Evolutionary conservation across 2,888 invertebrate species (phyloP), one percentile per base, ranked within the genome.

Genomic region (Ischnus inquisitorius): DNA sequence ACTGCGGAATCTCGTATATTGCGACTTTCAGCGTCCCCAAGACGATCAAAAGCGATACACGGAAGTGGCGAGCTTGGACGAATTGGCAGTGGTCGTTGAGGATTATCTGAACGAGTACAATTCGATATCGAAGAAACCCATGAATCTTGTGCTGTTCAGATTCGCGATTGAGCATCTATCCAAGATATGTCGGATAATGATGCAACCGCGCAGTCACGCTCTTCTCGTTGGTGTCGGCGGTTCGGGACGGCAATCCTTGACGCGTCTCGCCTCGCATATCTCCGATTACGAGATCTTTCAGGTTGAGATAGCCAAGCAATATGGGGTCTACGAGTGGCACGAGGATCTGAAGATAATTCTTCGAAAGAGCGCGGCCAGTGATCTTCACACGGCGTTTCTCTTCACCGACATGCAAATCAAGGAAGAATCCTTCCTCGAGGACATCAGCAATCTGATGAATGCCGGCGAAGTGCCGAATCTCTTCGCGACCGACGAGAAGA

Each of bases 121-220:
- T 93, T 97, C 98, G 88, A 97, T 98, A 96, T 97, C 98, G 6
- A 98, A 98, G 94, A 98, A 98, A 91, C 98, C 98, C 0, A 98
- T 99, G 98, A 97, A 98, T 93, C 95, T 99, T 77, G 98, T 99
- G 3, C 94, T 99, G 43, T 98, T 98, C 94, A 96, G 98, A 92
- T 99, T 98, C 94, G 98, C 98, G 0, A 96, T 99, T 87, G 98
- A 99, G 94, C 99, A 99, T 94, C 95, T 99, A 89, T 98, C 98
- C 0, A 96, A 97, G 88, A 96, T 99, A 88, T 97, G 97, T 91
- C 96, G 98, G 86, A 97, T 99, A 91, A 94, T 99, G 91, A 97
- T 98, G 93, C 98, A 98, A 94, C 98, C 98, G 5, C 95, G 97
- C 86, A 97, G 98, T 91, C 98, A 99, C 94, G 98, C 96, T 39